A percentile compares a stretch with the other conserved stretches of the same genome.
These are phyloP conservation scores for Mesorhabditis spiculigera DNA, from an alignment of 2,888 invertebrate genomes.

Conservation along the genomic window DNA sequence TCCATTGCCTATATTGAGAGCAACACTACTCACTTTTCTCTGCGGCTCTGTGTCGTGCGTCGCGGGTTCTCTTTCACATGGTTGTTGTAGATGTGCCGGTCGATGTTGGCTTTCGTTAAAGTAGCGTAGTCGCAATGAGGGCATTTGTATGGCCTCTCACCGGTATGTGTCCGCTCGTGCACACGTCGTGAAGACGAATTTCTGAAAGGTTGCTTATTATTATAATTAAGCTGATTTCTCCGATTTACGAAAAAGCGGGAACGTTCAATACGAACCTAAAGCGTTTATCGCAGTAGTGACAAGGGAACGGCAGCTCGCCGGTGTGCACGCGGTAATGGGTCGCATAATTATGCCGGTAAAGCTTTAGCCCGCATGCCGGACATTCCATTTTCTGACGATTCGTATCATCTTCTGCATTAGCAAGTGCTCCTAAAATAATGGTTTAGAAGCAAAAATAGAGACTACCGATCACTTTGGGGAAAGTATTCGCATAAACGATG, in stretches of 20 bases:
- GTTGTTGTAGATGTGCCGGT: constrained; percentile 52
- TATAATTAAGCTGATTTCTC: not conserved
- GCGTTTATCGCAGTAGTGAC: constrained; percentile 45
- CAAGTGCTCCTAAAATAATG: constrained; percentile 31
- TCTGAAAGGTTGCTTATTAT: constrained; percentile 25
- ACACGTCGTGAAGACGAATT: constrained; percentile 53
- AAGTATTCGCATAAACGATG: not conserved
- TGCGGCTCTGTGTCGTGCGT: not conserved
- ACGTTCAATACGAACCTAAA: constrained; percentile 36
- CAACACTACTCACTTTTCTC: not conserved
- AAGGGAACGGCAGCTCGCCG: constrained; percentile 53
- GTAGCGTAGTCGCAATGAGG: constrained; percentile 47
- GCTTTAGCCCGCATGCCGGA: constrained; percentile 48
- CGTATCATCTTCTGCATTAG: constrained; percentile 31
- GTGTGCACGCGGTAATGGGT: constrained; percentile 56
- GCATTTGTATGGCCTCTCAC: constrained; percentile 54
- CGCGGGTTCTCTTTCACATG: constrained; percentile 30
- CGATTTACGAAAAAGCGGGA: not conserved
- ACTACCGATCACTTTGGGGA: not conserved
- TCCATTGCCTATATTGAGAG: no score
- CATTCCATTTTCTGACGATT: constrained; percentile 53
- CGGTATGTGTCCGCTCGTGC: constrained; percentile 51
- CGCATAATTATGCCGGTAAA: constrained; percentile 54
- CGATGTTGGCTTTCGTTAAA: constrained; percentile 53
- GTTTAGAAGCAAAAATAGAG: not conserved